Percentiles rank a stretch among this genome's conserved stretches.
Evolutionary conservation across 2,888 invertebrate genomes (phyloP).

Genomic region (Cabera pusaria): DNA sequence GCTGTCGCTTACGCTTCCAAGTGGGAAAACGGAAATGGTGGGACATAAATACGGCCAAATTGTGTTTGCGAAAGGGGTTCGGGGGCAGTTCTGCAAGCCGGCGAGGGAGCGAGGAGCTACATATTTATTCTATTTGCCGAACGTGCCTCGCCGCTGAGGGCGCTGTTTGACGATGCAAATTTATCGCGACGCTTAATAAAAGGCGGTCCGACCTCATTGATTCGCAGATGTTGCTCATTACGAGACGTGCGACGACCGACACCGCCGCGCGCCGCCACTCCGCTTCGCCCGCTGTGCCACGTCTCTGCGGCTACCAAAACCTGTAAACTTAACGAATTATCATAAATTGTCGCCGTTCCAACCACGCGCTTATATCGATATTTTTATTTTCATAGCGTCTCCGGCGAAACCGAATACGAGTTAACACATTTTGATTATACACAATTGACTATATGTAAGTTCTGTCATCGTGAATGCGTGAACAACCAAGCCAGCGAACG

Average conservation of each 20-base stretch:
- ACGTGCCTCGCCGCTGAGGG: slow-evolving; percentile 72
- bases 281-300: slow-evolving; percentile 28
- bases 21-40: slow-evolving; percentile 41
- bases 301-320: slow-evolving; percentile 44
- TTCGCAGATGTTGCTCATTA: slow-evolving; percentile 73
- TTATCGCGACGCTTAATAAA: slow-evolving; percentile 77
- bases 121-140: slow-evolving; percentile 80
- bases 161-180: slow-evolving; percentile 80
- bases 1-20: slow-evolving; percentile 37
- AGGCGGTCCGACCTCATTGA: slow-evolving; percentile 68
- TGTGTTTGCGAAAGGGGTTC: slow-evolving; percentile 66
- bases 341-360: slow-evolving; percentile 42
- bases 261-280: slow-evolving; percentile 37
- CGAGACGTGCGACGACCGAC: slow-evolving; percentile 39
- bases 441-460: slow-evolving; percentile 15
- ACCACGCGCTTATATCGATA: slow-evolving; percentile 34
- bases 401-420: slow-evolving; percentile 9
- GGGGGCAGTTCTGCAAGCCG: slow-evolving; percentile 47
- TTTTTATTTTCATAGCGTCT: slow-evolving; percentile 31
- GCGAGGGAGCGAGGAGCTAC: slow-evolving; percentile 53
- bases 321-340: slow-evolving; percentile 58
- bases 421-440: slow-evolving; percentile 22
- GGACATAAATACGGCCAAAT: slow-evolving; percentile 70
- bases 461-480: slow-evolving; percentile 25
- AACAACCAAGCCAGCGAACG: slow-evolving; percentile 43